These are phyloP conservation scores for Oceanites oceanicus DNA, from an alignment of 2,113 vertebrate genomes.

Conservation along the genomic window DNA sequence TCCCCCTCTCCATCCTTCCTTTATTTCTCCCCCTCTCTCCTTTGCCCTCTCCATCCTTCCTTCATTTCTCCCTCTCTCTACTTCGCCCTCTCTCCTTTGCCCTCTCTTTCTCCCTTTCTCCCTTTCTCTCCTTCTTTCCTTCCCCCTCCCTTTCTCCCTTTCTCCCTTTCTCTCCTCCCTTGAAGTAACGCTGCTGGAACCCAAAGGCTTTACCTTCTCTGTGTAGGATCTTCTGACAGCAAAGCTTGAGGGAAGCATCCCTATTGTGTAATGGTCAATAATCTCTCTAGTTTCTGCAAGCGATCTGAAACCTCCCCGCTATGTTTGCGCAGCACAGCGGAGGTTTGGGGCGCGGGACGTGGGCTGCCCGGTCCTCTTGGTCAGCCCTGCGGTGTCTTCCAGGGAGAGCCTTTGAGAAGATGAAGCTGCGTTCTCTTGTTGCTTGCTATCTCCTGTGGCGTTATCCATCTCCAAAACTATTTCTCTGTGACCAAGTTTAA, in stretches of 20 bases:
- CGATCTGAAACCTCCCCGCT: not conserved
- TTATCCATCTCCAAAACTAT: not conserved
- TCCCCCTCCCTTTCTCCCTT: too few species aligned
- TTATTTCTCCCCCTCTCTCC: too few species aligned
- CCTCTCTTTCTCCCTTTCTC: too few species aligned
- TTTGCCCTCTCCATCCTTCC: too few species aligned
- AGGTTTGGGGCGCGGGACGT: rapidly evolving
- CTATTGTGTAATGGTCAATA: rapidly evolving
- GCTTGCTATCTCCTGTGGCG: not conserved
- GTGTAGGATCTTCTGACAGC: not conserved
- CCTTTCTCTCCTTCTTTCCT: too few species aligned
- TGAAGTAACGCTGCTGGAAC: not conserved
- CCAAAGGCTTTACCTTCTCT: not conserved
- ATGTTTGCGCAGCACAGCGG: rapidly evolving
- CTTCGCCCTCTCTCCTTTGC: too few species aligned
- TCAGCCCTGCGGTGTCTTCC: not conserved
- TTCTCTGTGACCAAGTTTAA: not conserved
- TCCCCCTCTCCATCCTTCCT: too few species aligned
- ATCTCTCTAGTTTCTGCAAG: not conserved
- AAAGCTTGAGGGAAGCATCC: not conserved
- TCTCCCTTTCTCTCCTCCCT: too few species aligned
- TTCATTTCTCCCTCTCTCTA: too few species aligned
- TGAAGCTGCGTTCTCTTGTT: not conserved
- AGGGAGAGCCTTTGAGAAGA: not conserved
- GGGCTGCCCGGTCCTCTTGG: not conserved